Conservation (phyloP, 2,797 vertebrate species). For the Rhinophrynus dorsalis region DNA sequence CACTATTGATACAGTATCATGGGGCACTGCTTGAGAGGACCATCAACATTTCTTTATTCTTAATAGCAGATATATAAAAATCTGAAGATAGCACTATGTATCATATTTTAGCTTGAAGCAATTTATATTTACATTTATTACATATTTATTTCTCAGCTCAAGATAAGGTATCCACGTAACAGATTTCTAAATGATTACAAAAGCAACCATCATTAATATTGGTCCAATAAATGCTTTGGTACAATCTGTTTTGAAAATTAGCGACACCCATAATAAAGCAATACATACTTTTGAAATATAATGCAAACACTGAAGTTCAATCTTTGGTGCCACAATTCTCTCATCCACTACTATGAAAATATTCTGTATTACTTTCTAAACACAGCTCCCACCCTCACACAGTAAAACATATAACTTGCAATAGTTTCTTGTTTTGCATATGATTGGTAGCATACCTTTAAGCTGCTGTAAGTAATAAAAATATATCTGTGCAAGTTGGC, state of each 20-base stretch:
- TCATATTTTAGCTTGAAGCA: too few relatives aligned
- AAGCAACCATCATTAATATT: not conserved
- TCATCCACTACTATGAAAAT: slow-evolving; percentile 60
- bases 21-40: too few relatives aligned
- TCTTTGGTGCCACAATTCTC: slow-evolving; percentile 57
- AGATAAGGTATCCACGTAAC: too few relatives aligned
- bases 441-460: slow-evolving; percentile 82
- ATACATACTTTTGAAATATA: slow-evolving; percentile 44
- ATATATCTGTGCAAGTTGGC: slow-evolving; percentile 79
- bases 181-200: not conserved
- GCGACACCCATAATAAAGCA: slow-evolving; percentile 1
- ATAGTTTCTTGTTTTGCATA: slow-evolving; percentile 73
- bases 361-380: slow-evolving; percentile 58
- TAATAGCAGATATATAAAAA: too few relatives aligned
- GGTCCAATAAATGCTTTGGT: not conserved
- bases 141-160: too few relatives aligned
- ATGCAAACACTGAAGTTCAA: slow-evolving; percentile 52
- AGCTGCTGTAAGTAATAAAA: slow-evolving; percentile 84
- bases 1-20: too few relatives aligned
- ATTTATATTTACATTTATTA: too few relatives aligned
- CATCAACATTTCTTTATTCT: too few relatives aligned
- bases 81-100: too few relatives aligned
- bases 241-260: not conserved
- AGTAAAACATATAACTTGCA: slow-evolving; percentile 68
- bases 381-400: slow-evolving; percentile 67